Conservation (phyloP, 2,888 invertebrate genomes). For the Pheosia gnoma region DNA sequence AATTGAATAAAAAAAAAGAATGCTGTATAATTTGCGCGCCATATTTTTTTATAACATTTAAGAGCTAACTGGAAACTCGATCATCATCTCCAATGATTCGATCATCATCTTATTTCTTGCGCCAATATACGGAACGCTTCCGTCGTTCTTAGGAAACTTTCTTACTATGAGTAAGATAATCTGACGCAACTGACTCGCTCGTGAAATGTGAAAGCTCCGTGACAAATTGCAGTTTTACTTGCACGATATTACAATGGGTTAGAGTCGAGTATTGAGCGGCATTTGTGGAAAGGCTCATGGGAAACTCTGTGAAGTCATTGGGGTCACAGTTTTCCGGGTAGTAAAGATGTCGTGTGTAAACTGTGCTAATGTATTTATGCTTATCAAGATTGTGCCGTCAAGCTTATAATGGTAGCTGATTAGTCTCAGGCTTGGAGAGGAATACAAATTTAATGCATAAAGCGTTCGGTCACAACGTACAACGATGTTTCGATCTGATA, state of each 20-base stretch:
- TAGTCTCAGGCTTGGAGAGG: too few relatives aligned
- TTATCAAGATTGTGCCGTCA: not conserved
- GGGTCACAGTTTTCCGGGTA: conserved; percentile 18
- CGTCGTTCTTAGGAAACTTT: conserved; percentile 41
- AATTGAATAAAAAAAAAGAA: too few relatives aligned
- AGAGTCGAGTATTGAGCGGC: not conserved
- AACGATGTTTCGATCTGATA: too few relatives aligned
- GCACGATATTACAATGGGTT: not conserved
- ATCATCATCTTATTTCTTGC: not conserved
- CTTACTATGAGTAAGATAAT: conserved; percentile 40
- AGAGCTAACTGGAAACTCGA: not conserved
- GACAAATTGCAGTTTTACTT: conserved; percentile 4
- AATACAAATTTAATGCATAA: too few relatives aligned
- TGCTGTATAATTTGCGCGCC: too few relatives aligned
- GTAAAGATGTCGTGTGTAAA: conserved; percentile 5
- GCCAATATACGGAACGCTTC: conserved; percentile 18
- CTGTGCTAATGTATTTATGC: not conserved
- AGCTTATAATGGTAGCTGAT: too few relatives aligned
- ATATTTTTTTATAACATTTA: too few relatives aligned
- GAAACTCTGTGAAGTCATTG: conserved; percentile 39
- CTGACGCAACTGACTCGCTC: conserved; percentile 36
- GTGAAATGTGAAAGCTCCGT: conserved; percentile 40
- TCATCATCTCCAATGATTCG: not conserved
- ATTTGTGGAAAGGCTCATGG: conserved; percentile 27
- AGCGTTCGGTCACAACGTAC: too few relatives aligned